Base-by-base conservation (phyloP, 2,113 vertebrate species). In the Otis tarda region DNA sequence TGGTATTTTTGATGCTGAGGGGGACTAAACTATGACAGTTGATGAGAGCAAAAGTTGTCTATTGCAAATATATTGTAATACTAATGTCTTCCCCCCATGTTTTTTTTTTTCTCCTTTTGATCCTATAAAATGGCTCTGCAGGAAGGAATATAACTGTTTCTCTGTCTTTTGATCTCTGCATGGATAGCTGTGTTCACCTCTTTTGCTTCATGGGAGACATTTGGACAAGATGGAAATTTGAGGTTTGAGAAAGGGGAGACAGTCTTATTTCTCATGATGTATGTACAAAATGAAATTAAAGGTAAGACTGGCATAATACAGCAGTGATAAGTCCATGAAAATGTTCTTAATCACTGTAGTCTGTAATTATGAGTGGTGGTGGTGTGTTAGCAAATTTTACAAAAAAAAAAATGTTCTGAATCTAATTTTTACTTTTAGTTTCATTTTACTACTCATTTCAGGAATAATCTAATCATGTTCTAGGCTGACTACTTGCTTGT, bases 1-100 rank as follows among this genome's bases (percentile, higher is more conserved):
- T 41, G 41, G 41, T 41, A 41, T 41, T 39, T 39, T 39, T 39
- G 39, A 39, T 39, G 39, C 39, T 39, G 39, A 39, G 39, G 39
- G 39, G 39, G 39, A 39, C 39, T 39, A 39, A 39, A 39, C 39
- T 39, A 39, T 39, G 39, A 39, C 39, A 39, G 39, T 39, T 39
- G 39, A 39, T 39, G 39, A 39, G 10, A 39, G 39, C 39, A 39
- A 39, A 39, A 39, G 39, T 39, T 39, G 39, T 39, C 39, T 39
- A 39, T 39, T 39, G 39, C 39, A 39, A 39, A 39, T 39, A 39
- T 39, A 39, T 39, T 39, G 39, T 39, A 39, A 39, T 23, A 33
- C 0, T 5, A 2, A 27, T 74, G 35, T 37, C 31, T 50, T 53
- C 1, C 3, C 5, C 27, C 30, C 1, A 1, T 76, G 21, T 15